phyloP scores from a whole-genome alignment of 2,888 invertebrate species.

The Drosophila gaucha region DNA sequence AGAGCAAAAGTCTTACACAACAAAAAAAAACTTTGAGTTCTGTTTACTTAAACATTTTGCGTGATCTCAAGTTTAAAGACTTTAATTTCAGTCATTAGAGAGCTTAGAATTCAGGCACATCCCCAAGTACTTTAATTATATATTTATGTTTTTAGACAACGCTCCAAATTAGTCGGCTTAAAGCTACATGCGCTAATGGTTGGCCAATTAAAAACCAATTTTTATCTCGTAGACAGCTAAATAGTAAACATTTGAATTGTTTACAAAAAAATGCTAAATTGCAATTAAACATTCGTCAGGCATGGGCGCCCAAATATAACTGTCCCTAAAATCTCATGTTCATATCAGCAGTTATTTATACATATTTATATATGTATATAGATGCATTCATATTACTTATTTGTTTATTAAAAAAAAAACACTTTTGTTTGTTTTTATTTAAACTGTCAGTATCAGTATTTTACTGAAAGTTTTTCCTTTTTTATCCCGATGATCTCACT shows the following conservation, averaged over 20 bases:
- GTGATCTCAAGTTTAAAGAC: conserved; percentile 11
- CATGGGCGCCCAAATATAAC: conserved; percentile 17
- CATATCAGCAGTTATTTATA: neutral
- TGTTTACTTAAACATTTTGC: conserved; percentile 9
- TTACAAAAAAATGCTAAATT: conserved; percentile 20
- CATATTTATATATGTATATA: neutral
- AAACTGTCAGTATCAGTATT: conserved; percentile 4
- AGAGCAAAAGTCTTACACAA: conserved; percentile 4
- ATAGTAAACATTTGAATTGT: conserved; percentile 9
- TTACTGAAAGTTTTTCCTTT: neutral
- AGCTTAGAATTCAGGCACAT: conserved; percentile 1
- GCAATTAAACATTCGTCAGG: conserved; percentile 21
- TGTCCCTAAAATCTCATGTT: neutral
- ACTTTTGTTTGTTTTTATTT: neutral
- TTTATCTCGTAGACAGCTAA: conserved; percentile 32
- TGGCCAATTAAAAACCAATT: conserved; percentile 68
- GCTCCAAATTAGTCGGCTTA: conserved; percentile 26
- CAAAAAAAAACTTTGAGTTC: neutral
- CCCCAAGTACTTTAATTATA: conserved; percentile 11
- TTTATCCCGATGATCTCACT: conserved; percentile 31
- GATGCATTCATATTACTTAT: conserved; percentile 5
- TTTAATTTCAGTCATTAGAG: conserved; percentile 12
- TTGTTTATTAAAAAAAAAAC: conserved; percentile 16
- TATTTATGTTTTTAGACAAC: conserved; percentile 5
- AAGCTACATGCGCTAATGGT: conserved; percentile 44